Evolutionary conservation across 1,140 invertebrate genomes (phyloP).

Genomic region (Adoxophyes honmai): DNA sequence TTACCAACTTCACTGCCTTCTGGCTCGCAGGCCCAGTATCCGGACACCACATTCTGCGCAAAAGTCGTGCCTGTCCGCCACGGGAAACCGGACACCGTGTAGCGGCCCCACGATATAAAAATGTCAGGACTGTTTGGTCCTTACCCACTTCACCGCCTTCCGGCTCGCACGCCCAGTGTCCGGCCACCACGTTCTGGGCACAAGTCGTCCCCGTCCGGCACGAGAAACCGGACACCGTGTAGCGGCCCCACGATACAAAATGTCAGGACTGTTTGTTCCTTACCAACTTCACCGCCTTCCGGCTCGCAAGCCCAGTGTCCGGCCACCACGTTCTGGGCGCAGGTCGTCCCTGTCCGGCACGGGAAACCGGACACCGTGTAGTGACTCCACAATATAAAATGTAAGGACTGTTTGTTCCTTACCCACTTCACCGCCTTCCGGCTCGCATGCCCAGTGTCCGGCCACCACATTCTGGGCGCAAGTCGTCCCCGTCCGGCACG

Average conservation of each 20-base stretch:
- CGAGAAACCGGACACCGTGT: constrained; percentile 86
- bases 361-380: constrained; percentile 88
- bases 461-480: constrained; percentile 84
- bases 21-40: constrained; percentile 88
- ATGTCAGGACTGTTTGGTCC: background rate
- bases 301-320: constrained; percentile 89
- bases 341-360: constrained; percentile 83
- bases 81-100: constrained; percentile 86
- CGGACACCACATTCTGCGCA: constrained; percentile 82
- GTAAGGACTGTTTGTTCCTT: constrained; percentile 21
- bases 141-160: constrained; percentile 79
- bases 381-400: constrained; percentile 79
- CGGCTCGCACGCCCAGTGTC: constrained; percentile 88
- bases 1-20: constrained; percentile 82
- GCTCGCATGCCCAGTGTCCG: constrained; percentile 88
- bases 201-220: constrained; percentile 84
- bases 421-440: constrained; percentile 82
- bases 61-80: constrained; percentile 84
- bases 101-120: constrained; percentile 81
- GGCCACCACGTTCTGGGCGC: constrained; percentile 83
- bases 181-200: constrained; percentile 82
- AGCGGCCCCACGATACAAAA: constrained; percentile 81
- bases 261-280: constrained; percentile 14
- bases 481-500: constrained; percentile 83
- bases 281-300: constrained; percentile 82